Evolutionary conservation across 2,888 invertebrate species (phyloP), one percentile per base, ranked within the genome.

Genomic region (Machimus atricapillus): DNA sequence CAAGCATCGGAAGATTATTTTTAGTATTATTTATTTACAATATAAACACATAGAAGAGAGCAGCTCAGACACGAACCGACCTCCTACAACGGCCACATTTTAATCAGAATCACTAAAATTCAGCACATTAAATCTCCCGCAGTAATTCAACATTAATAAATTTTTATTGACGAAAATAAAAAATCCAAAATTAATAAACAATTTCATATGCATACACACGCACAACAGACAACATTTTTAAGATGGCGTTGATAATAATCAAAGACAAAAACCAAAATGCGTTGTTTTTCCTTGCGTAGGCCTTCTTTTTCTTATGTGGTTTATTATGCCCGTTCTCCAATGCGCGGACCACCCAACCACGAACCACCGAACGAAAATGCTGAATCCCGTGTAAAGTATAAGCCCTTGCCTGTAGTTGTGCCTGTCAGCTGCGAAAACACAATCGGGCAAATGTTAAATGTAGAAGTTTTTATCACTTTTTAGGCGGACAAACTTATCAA

Each of bases 231-330:
- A 81, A 74, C 43, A 74, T 85, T 81, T 74, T 77, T 83, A 87
- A 87, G 87, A 87, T 87, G 87, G 87, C 87, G 87, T 46, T 83
- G 77, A 43, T 76, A 56, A 87, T 46, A 77, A 86, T 74, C 85
- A 85, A 78, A 87, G 87, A 85, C 87, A 87, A 86, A 52, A 66
- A 83, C 76, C 74, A 56, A 86, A 86, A 78, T 87, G 77, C 77
- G 83, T 58, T 87, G 37, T 77, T 77, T 77, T 31, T 31, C 46
- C 27, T 85, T 85, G 52, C 66, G 66, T 66, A 66, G 66, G 27
- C 66, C 23, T 27, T 27, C 23, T 23, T 66, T 66, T 27, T 66
- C 14, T n/a, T 56, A 37, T 85, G n/a, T 31, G 19, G 4, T 76
- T 66, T 31, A n/a, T 83, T n/a, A n/a, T n/a, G n/a, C n/a, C n/a